Evolutionary conservation across 35 echinoderm and acorn worm species (phyloP), one percentile per base, ranked within the genome.

Genomic region (Apostichopus californicus): DNA sequence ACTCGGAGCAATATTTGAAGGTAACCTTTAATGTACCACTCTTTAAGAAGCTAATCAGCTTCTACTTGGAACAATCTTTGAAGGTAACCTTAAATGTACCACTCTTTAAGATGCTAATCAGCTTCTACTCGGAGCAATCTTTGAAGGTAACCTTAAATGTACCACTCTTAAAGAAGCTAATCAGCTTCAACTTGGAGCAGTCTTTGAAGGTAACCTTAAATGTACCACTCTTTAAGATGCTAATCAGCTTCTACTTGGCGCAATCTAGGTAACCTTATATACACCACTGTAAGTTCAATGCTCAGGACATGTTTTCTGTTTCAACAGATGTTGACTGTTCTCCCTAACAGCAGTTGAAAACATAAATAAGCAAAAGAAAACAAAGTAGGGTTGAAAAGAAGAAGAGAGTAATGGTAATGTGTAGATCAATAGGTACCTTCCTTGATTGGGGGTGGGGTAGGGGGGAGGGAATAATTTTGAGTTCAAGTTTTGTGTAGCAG

Each of bases 111-210:
- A 83, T 20, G 80, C 80, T 83, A 54, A 56, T 15, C 80, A 83
- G 55, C 28, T 83, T 34, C 9, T 83, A 15, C 80, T 83, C 10
- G 11, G 6, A 12, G 17, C 13, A 55, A n/a, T n/a, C n/a, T n/a
- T n/a, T n/a, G n/a, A n/a, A n/a, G n/a, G n/a, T n/a, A n/a, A n/a
- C n/a, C n/a, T n/a, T n/a, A n/a, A n/a, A n/a, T n/a, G n/a, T n/a
- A n/a, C n/a, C n/a, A n/a, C n/a, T n/a, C n/a, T n/a, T n/a, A n/a
- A 83, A 83, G 46, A 83, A 55, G 80, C 80, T 83, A 54, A 56
- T 15, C 80, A 83, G 55, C 28, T 83, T 34, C 9, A 57, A 15
- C 80, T 83, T 9, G 10, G 6, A 11, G 17, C 52, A 55, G 6
- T 83, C 15, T 83, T 83, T 34, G 55, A 55, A 54, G 80, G 54